Percentiles rank a stretch among this genome's conserved stretches.
Evolutionary conservation across 2,888 invertebrate genomes (phyloP).

Genomic region (Brachyopa scutellaris): DNA sequence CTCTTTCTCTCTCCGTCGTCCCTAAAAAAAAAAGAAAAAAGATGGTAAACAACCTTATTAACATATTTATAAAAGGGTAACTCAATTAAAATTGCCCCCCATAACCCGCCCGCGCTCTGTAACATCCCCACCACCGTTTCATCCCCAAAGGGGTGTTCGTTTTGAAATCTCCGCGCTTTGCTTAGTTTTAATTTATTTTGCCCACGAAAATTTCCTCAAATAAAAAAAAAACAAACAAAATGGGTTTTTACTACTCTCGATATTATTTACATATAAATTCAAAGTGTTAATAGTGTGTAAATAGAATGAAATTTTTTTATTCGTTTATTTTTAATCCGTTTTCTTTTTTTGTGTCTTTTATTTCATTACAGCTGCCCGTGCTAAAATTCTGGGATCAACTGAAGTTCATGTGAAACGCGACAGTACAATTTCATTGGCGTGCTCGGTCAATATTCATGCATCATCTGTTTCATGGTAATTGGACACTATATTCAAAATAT

Average conservation of each 20-base stretch:
- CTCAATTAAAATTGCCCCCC: slow-evolving; percentile 30
- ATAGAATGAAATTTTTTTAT: slow-evolving; percentile 36
- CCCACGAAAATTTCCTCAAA: background rate
- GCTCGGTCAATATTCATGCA: slow-evolving; percentile 93
- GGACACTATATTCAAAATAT: slow-evolving; percentile 14
- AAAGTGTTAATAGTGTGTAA: background rate
- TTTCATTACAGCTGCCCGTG: slow-evolving; percentile 88
- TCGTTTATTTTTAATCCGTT: slow-evolving; percentile 11
- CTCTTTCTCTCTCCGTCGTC: background rate
- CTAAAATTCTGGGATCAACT: slow-evolving; percentile 91
- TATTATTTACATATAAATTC: background rate
- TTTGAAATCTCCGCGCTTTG: background rate
- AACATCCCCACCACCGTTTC: background rate
- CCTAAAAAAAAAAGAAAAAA: background rate
- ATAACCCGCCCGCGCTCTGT: background rate
- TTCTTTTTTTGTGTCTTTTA: slow-evolving; percentile 22
- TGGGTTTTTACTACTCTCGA: background rate
- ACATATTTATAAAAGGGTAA: slow-evolving; percentile 18
- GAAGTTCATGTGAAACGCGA: slow-evolving; percentile 95
- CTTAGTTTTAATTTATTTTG: background rate
- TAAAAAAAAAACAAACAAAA: no score
- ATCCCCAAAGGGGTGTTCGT: background rate
- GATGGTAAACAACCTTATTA: slow-evolving; percentile 2
- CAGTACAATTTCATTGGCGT: slow-evolving; percentile 94
- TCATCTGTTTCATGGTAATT: slow-evolving; percentile 87